Conservation (phyloP, 1,140 invertebrate species). For the Leguminivora glycinivorella region DNA sequence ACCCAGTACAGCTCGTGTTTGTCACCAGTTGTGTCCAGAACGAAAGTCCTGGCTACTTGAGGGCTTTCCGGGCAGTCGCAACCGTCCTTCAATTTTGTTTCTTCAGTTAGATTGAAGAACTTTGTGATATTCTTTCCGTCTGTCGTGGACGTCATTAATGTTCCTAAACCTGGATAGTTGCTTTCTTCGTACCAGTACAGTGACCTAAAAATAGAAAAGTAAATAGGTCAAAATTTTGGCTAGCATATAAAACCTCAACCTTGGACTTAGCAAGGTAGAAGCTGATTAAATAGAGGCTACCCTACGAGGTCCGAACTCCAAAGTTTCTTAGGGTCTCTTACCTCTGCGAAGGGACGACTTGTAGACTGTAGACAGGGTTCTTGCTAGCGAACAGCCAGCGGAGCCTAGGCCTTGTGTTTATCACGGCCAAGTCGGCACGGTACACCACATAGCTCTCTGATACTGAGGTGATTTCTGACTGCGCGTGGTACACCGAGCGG, state of each 20-base stretch:
- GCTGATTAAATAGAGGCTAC: too few relatives aligned
- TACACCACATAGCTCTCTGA: constrained; percentile 76
- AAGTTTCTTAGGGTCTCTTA: too few relatives aligned
- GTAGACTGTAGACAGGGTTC: constrained; percentile 81
- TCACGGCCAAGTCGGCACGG: constrained; percentile 81
- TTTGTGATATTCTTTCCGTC: constrained; percentile 79
- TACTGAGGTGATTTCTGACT: constrained; percentile 75
- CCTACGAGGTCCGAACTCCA: too few relatives aligned
- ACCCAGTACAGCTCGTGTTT: constrained; percentile 84
- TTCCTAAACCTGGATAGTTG: constrained; percentile 76
- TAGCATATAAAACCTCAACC: too few relatives aligned
- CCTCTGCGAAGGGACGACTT: constrained; percentile 86
- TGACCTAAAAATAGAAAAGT: constrained; percentile 76
- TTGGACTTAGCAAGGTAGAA: too few relatives aligned
- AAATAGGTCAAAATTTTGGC: not conserved
- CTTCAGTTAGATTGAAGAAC: constrained; percentile 80
- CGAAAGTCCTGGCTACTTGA: constrained; percentile 81
- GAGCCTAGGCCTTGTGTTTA: constrained; percentile 70
- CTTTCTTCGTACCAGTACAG: constrained; percentile 86
- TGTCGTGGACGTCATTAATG: constrained; percentile 82
- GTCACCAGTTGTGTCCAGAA: constrained; percentile 82
- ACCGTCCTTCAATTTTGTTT: constrained; percentile 44
- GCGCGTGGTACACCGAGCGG: constrained; percentile 89
- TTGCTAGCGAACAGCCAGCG: constrained; percentile 75
- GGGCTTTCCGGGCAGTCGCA: constrained; percentile 82